Evolutionary conservation across 2,888 invertebrate genomes (phyloP).

Genomic region (Limnephilus marmoratus): DNA sequence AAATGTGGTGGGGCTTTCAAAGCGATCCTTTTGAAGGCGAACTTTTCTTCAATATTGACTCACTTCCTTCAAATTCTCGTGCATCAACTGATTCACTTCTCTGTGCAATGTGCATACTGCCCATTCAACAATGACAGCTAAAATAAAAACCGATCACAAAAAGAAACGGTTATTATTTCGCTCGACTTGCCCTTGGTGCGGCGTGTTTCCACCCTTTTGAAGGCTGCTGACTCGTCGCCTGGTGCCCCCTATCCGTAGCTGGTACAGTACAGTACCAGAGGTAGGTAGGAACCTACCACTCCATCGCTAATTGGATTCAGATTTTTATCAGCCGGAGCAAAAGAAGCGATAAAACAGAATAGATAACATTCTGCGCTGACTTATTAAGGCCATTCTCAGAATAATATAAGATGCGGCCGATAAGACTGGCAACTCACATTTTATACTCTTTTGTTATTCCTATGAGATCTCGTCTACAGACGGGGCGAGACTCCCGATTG

Average conservation of each 20-base stretch:
- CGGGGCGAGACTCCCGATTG: conserved; percentile 38
- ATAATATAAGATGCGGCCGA: conserved; percentile 76
- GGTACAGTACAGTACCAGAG: neutral
- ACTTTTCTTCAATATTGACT: conserved; percentile 18
- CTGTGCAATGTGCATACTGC: neutral
- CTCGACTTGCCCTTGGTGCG: neutral
- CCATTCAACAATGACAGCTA: neutral
- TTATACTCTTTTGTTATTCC: conserved; percentile 64
- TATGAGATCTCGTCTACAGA: conserved; percentile 43
- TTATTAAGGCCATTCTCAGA: conserved; percentile 80
- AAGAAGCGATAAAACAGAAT: conserved; percentile 77
- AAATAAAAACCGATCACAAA: neutral
- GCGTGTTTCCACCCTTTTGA: neutral
- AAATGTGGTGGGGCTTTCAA: neutral
- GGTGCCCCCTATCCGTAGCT: conserved; percentile 23
- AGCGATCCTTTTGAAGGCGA: conserved; percentile 9
- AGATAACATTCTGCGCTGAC: conserved; percentile 80
- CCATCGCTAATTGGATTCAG: conserved; percentile 77
- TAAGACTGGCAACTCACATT: conserved; percentile 62
- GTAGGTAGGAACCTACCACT: conserved; percentile 51
- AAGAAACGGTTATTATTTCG: neutral
- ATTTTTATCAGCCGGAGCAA: conserved; percentile 72
- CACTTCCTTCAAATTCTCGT: conserved; percentile 29
- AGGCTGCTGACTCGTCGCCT: neutral
- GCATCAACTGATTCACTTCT: conserved; percentile 29